Conservation (phyloP, 2,888 invertebrate genomes). For the Xylota segnis region DNA sequence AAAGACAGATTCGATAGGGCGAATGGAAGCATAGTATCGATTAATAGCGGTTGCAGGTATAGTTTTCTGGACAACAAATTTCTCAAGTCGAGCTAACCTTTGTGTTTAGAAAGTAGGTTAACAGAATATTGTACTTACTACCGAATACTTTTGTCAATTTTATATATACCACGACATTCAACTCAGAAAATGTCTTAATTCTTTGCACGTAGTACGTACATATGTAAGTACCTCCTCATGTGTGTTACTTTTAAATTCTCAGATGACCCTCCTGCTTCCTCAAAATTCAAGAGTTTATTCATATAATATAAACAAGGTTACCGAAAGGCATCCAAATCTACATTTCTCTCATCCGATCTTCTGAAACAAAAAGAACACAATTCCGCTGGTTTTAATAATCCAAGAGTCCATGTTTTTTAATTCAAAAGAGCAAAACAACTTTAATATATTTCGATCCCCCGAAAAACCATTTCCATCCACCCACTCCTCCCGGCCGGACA, state of each 20-base stretch:
- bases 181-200: too few relatives aligned
- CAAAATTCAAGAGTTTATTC: slow-evolving; percentile 3
- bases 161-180: too few relatives aligned
- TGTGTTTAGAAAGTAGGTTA: too few relatives aligned
- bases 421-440: not conserved
- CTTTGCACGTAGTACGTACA: too few relatives aligned
- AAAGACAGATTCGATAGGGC: too few relatives aligned
- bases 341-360: not conserved
- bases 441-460: not conserved
- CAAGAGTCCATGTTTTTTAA: not conserved
- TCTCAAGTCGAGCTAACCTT: too few relatives aligned
- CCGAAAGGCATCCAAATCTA: not conserved
- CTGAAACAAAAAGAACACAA: not conserved
- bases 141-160: too few relatives aligned
- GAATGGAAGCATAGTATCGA: too few relatives aligned
- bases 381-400: slow-evolving; percentile 30
- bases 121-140: too few relatives aligned
- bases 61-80: too few relatives aligned
- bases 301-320: not conserved
- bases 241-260: not conserved
- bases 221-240: not conserved
- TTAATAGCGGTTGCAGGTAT: too few relatives aligned
- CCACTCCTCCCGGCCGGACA: not conserved
- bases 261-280: not conserved
- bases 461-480: not conserved